Conservation (phyloP, 2,888 invertebrate genomes). For the Hydrotaea diabolus region DNA sequence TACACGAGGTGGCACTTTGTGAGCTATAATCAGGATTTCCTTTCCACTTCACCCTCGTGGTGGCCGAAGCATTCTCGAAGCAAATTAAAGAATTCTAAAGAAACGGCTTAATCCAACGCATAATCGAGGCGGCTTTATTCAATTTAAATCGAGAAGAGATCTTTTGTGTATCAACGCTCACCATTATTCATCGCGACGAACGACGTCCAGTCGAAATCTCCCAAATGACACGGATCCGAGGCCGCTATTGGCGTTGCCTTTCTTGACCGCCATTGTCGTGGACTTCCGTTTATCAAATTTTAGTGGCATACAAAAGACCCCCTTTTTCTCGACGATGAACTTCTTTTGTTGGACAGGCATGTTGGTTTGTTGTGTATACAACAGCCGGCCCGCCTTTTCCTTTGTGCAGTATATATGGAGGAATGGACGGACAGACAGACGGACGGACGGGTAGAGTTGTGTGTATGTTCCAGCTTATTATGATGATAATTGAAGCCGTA, state of each 20-base stretch:
- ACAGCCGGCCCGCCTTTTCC: no score
- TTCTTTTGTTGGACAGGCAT: neutral
- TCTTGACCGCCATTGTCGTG: slow-evolving; percentile 59
- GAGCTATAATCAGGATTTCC: slow-evolving; percentile 7
- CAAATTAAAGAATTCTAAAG: slow-evolving; percentile 20
- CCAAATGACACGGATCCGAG: neutral
- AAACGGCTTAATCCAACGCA: slow-evolving; percentile 37
- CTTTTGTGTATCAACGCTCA: neutral
- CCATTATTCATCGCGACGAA: neutral
- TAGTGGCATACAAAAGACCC: slow-evolving; percentile 12
- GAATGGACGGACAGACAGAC: neutral
- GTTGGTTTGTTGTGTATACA: neutral
- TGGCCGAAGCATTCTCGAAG: neutral
- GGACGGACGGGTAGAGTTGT: no score
- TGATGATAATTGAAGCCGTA: slow-evolving; percentile 21
- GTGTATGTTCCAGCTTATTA: slow-evolving; percentile 6
- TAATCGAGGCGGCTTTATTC: neutral
- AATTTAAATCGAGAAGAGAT: slow-evolving; percentile 6
- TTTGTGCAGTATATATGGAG: neutral
- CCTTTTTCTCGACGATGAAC: slow-evolving; percentile 22
- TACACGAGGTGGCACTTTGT: neutral
- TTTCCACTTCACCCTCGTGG: slow-evolving; percentile 6
- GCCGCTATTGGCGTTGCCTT: slow-evolving; percentile 59
- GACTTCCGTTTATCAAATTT: slow-evolving; percentile 58
- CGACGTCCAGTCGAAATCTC: neutral